phyloP scores from a whole-genome alignment of 2,888 invertebrate species.

The Cryptus armator region DNA sequence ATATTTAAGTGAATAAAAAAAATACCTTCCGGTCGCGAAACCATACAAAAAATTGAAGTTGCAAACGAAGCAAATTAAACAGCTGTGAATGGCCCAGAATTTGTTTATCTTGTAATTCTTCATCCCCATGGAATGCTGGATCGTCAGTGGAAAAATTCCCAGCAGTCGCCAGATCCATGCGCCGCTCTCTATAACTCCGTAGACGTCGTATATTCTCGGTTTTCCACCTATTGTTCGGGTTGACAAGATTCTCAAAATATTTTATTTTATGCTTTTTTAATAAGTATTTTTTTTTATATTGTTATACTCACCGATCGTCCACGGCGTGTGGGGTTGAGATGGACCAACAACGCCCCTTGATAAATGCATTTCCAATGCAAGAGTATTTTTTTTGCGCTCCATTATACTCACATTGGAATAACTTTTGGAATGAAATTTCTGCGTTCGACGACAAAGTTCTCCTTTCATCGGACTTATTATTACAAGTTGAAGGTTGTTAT shows the following conservation, averaged over 20 bases:
- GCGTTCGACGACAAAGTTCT: not conserved
- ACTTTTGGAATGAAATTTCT: not conserved
- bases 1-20: not conserved
- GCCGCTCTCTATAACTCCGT: conserved; percentile 49
- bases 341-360: not conserved
- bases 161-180: conserved; percentile 60
- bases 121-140: conserved; percentile 10
- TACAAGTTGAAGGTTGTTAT: not conserved
- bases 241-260: not conserved
- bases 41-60: not conserved
- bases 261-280: too few relatives aligned
- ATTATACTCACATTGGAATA: not conserved
- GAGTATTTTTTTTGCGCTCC: not conserved
- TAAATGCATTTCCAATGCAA: not conserved
- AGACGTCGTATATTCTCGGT: conserved; percentile 43
- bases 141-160: conserved; percentile 59
- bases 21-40: not conserved
- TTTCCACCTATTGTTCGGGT: conserved; percentile 5
- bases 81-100: conserved; percentile 41
- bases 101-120: conserved; percentile 53
- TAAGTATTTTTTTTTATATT: not conserved
- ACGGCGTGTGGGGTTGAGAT: not conserved
- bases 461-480: not conserved
- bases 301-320: conserved; percentile 2
- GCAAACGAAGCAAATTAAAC: not conserved